Evolutionary conservation across 2,888 invertebrate genomes (phyloP).

Genomic region (Acanthosepion lycidas): DNA sequence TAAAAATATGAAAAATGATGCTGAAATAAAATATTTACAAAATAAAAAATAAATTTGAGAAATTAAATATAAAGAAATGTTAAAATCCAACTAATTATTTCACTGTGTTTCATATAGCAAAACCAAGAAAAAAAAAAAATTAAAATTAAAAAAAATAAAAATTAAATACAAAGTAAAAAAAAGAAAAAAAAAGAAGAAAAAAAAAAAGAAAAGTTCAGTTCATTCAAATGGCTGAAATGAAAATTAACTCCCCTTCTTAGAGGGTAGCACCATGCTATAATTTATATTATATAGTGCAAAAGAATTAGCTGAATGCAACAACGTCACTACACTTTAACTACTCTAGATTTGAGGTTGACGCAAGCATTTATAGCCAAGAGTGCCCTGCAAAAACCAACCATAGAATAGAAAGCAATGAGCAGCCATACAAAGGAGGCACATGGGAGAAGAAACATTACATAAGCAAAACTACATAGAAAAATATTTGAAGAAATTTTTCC

Average conservation of each 20-base stretch:
- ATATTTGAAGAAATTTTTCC: conserved; percentile 33
- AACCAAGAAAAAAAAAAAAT: neutral
- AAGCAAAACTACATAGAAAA: conserved; percentile 33
- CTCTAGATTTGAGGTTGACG: conserved; percentile 33
- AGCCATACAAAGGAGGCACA: neutral
- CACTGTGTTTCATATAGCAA: neutral
- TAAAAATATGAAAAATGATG: neutral
- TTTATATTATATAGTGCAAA: conserved; percentile 33
- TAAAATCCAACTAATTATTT: neutral
- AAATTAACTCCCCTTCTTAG: neutral
- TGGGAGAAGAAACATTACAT: conserved; percentile 23
- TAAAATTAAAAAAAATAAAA: neutral
- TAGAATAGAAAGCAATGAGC: conserved; percentile 11
- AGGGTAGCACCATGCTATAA: conserved; percentile 13
- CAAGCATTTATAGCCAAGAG: conserved; percentile 33
- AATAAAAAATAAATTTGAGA: neutral
- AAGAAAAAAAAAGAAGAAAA: neutral
- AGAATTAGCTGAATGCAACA: conserved; percentile 33
- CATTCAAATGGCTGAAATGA: conserved; percentile 33
- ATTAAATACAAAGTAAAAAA: neutral
- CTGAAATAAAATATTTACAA: conserved; percentile 21
- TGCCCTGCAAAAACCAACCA: conserved; percentile 33
- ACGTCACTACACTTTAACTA: conserved; percentile 33
- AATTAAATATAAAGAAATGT: neutral
- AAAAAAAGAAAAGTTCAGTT: neutral